Evolutionary conservation across 2,113 vertebrate species (phyloP), one percentile per base, ranked within the genome.

Genomic region (Barnardius zonarius): DNA sequence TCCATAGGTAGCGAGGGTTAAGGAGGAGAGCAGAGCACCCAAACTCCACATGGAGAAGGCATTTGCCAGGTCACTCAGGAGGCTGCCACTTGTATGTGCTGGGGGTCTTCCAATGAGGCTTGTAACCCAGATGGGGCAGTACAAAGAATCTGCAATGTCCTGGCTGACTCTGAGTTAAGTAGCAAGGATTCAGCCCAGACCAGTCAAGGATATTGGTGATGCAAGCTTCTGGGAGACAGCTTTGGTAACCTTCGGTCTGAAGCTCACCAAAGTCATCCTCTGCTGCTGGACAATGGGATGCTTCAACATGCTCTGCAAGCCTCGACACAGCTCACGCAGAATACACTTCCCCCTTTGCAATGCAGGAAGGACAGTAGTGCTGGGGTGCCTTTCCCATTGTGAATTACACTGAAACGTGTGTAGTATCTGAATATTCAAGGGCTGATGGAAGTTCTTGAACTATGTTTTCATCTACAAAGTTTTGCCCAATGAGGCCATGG

Each of bases 271-370:
- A 89, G 66, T 64, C 46, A 59, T 20, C 13, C n/a, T 70, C 52
- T 46, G 49, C 5, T 54, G 33, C 46, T 63, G 41, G 63, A 44
- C 69, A 67, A 28, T 0, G 5, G 25, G 25, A n/a, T 59, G 17
- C 41, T 54, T 52, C n/a, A 69, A 59, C 13, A 48, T 4, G 3
- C 35, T 78, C 61, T 85, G 28, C 30, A 62, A 87, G 51, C 31
- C 2, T 0, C 14, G 41, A 52, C 11, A 46, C 3, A 9, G 80
- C 35, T 84, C 1, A 0, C 3, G 9, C 61, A 62, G 69, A 81
- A 61, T 25, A 37, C 11, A 8, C 7, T 33, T 64, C 48, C 75
- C 55, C n/a, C 4, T 52, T 39, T 73, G 57, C 79, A 54, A 37
- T 3, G 3, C 52, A 43, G 35, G 88, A 43, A 85, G 23, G 25